Conservation (phyloP, 2,888 invertebrate species). For the Phyllotreta cruciferae region DNA sequence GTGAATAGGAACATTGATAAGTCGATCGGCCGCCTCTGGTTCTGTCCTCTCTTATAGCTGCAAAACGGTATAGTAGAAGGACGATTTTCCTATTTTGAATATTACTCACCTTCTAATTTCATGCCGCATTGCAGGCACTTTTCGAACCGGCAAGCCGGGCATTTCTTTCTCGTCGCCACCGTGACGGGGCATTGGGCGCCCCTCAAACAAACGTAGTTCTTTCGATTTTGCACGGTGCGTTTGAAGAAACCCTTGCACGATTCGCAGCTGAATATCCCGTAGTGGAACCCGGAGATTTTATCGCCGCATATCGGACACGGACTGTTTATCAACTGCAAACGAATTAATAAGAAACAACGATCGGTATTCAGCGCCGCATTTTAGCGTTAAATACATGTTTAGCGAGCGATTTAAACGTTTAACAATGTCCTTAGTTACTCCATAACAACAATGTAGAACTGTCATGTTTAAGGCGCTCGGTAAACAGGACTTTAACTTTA, state of each 20-base stretch:
- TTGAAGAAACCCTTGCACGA: conserved; percentile 99
- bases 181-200: conserved; percentile 93
- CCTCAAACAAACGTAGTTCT: conserved; percentile 92
- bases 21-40: conserved; percentile 95
- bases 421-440: too few relatives aligned
- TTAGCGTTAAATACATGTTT: too few relatives aligned
- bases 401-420: too few relatives aligned
- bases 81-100: background rate
- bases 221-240: conserved; percentile 96
- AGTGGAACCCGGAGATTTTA: conserved; percentile 96
- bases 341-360: too few relatives aligned
- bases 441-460: too few relatives aligned
- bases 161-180: conserved; percentile 93
- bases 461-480: too few relatives aligned
- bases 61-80: conserved; percentile 32
- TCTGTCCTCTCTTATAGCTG: conserved; percentile 92
- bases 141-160: conserved; percentile 95
- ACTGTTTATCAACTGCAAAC: conserved; percentile 78
- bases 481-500: too few relatives aligned
- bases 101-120: conserved; percentile 83
- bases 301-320: conserved; percentile 96
- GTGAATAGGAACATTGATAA: conserved; percentile 92
- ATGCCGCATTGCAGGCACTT: conserved; percentile 96
- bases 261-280: conserved; percentile 97
- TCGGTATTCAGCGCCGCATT: too few relatives aligned